phyloP scores from a whole-genome alignment of 2,888 invertebrate species.

The Protodeltote pygarga region DNA sequence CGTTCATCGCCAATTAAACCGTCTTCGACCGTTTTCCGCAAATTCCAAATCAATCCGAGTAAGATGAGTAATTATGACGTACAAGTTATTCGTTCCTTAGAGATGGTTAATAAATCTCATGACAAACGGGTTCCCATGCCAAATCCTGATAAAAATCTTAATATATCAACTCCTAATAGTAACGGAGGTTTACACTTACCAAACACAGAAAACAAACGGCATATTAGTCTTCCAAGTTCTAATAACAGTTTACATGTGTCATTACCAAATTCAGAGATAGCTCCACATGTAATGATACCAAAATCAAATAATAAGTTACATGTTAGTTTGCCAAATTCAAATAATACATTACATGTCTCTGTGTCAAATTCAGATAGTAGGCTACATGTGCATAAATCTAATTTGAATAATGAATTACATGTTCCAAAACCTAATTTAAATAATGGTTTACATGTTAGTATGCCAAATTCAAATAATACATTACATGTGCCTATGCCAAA shows the following conservation, averaged over 20 bases:
- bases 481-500: conserved; percentile 24
- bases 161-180: neutral
- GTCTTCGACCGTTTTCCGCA: conserved; percentile 74
- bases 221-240: neutral
- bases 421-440: conserved; percentile 12
- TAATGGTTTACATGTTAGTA: conserved; percentile 13
- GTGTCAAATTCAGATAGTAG: conserved; percentile 7
- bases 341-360: conserved; percentile 15
- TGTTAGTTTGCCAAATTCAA: conserved; percentile 13
- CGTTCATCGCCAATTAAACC: conserved; percentile 81
- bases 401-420: conserved; percentile 12
- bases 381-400: conserved; percentile 4
- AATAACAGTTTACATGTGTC: neutral
- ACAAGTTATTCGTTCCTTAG: conserved; percentile 69
- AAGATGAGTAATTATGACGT: conserved; percentile 73
- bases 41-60: conserved; percentile 78
- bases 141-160: conserved; percentile 14
- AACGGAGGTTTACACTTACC: neutral
- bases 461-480: conserved; percentile 10
- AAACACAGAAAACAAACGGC: neutral
- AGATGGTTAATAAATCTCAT: conserved; percentile 50
- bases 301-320: neutral
- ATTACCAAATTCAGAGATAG: neutral
- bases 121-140: conserved; percentile 12
- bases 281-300: neutral